Evolutionary conservation across 2,113 vertebrate species (phyloP).

Genomic region (Sakesphorus luctuosus): DNA sequence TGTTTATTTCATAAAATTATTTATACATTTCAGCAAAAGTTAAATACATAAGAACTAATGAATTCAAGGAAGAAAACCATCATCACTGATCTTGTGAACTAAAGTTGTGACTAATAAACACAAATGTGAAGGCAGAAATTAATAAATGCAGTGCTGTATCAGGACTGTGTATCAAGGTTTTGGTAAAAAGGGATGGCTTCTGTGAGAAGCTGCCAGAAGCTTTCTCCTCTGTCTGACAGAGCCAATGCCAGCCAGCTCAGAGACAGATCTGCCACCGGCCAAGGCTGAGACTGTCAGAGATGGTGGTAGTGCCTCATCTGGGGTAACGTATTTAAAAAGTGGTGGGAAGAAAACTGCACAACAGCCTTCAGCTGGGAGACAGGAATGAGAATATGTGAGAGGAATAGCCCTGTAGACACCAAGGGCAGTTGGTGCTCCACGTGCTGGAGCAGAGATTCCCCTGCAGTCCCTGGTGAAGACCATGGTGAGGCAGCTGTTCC

Average conservation of each 20-base stretch:
- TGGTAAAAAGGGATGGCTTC: neutral
- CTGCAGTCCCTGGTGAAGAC: rapidly evolving
- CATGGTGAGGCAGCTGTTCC: neutral
- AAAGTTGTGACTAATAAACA: neutral
- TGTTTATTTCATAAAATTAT: neutral
- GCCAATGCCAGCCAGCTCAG: rapidly evolving
- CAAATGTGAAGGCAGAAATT: neutral
- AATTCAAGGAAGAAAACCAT: neutral
- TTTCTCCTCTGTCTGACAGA: neutral
- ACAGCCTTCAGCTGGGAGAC: neutral
- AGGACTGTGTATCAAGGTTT: neutral
- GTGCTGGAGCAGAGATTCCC: neutral
- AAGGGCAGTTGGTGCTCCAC: neutral
- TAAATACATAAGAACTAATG: neutral
- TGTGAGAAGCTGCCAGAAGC: neutral
- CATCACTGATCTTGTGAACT: neutral
- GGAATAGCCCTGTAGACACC: neutral
- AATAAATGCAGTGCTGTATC: neutral
- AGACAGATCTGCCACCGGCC: neutral
- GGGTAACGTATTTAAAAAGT: neutral
- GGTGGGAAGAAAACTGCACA: rapidly evolving
- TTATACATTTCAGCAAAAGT: neutral
- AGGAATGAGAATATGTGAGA: neutral
- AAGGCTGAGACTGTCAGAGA: neutral
- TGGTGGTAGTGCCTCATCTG: rapidly evolving